Evolutionary conservation across 2,113 vertebrate genomes (phyloP).

Genomic region (Dendropsophus ebraccatus): DNA sequence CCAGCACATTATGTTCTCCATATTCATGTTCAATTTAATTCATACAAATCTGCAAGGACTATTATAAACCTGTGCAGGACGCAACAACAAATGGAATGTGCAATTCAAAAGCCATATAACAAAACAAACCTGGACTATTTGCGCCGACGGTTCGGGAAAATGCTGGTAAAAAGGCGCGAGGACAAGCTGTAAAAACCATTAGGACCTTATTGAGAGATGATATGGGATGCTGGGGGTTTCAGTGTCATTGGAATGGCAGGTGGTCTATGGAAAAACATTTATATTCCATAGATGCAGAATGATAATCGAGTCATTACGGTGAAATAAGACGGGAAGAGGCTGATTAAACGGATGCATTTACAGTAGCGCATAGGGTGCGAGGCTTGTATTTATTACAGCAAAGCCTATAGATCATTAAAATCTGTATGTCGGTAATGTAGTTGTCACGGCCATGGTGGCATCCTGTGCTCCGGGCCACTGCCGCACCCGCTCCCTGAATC

Average conservation of each 20-base stretch:
- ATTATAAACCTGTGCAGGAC: not conserved
- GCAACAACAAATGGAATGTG: conserved; percentile 1
- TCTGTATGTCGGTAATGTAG: too few species aligned
- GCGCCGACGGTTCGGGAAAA: not conserved
- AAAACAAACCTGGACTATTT: not conserved
- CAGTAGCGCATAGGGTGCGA: too few species aligned
- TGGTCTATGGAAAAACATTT: conserved; percentile 5
- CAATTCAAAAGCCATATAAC: conserved; percentile 7
- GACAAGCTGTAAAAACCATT: conserved; percentile 19
- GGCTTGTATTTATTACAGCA: too few species aligned
- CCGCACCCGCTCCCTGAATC: too few species aligned
- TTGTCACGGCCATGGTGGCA: too few species aligned
- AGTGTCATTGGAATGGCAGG: not conserved
- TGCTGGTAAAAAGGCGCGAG: not conserved
- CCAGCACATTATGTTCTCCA: conserved; percentile 36
- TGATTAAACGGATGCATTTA: too few species aligned
- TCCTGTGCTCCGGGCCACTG: too few species aligned
- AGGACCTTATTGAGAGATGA: conserved; percentile 6
- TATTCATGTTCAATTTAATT: conserved; percentile 39
- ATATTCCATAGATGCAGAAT: not conserved
- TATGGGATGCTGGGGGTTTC: not conserved
- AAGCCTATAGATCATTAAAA: too few species aligned
- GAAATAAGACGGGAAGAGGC: too few species aligned
- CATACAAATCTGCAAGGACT: conserved; percentile 29
- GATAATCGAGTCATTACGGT: too few species aligned